Percentiles rank a stretch among this genome's conserved stretches.
Conservation (phyloP, 2,113 vertebrate genomes). For the Chinchilla lanigera region DNA sequence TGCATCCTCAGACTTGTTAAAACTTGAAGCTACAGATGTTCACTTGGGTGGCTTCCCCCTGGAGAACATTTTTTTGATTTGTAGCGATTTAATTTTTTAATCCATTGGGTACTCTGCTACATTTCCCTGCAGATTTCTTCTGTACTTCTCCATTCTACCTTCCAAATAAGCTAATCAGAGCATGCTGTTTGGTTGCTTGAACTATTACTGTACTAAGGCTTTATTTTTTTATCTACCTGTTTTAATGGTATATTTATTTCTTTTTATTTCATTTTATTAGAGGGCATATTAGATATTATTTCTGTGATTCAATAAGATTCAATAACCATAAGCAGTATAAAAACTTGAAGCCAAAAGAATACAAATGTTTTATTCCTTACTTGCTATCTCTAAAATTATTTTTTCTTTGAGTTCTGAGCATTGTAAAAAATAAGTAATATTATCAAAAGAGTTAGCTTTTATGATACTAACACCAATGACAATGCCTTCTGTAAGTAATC, state of each 20-base stretch:
- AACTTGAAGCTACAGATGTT: constrained; percentile 53
- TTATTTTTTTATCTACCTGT: constrained; percentile 13
- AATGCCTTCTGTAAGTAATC: not conserved
- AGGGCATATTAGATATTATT: not conserved
- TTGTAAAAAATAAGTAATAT: not conserved
- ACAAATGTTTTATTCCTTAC: not conserved
- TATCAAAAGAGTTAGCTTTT: not conserved
- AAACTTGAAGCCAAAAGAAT: not conserved
- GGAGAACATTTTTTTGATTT: constrained; percentile 29
- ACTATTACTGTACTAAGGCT: constrained; percentile 20
- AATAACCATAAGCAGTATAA: not conserved
- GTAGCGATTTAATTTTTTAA: constrained; percentile 67
- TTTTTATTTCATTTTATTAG: not conserved
- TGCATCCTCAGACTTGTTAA: not conserved
- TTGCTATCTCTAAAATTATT: not conserved
- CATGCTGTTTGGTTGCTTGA: constrained; percentile 33
- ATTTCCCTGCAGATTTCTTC: constrained; percentile 44
- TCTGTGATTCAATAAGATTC: not conserved
- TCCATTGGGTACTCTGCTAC: constrained; percentile 11
- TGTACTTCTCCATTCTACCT: constrained; percentile 50
- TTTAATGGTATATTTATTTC: constrained; percentile 34
- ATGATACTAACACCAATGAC: not conserved
- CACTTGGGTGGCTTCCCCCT: constrained; percentile 57
- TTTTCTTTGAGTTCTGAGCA: not conserved
- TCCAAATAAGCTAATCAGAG: constrained; percentile 49